Percentiles rank a stretch among this genome's conserved stretches.
phyloP scores from a whole-genome alignment of 1,140 invertebrate genomes.

The Diprion similis region DNA sequence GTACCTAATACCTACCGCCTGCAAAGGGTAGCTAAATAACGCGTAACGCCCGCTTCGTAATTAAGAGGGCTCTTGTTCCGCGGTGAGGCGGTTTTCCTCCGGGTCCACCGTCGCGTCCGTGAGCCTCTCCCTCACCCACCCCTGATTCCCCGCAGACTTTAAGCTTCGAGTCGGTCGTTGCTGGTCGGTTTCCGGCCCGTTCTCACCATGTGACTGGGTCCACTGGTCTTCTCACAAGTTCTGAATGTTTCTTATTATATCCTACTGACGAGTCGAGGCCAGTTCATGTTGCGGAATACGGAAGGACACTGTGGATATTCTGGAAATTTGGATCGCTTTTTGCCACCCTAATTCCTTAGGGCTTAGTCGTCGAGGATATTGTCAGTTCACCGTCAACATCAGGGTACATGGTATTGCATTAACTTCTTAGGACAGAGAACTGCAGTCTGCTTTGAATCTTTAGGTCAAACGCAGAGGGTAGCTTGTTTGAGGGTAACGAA shows the following conservation, averaged over 20 bases:
- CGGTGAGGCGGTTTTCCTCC: neutral
- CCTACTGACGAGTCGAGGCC: too few relatives aligned
- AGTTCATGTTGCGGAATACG: too few relatives aligned
- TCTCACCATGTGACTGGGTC: neutral
- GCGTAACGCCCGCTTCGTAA: neutral
- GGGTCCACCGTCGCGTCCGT: neutral
- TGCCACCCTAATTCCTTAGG: neutral
- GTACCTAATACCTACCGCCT: neutral
- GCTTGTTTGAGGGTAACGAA: too few relatives aligned
- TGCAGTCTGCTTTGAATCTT: too few relatives aligned
- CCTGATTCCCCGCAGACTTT: neutral
- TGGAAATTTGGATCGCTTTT: neutral
- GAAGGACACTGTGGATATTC: neutral
- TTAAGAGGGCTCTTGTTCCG: slow-evolving; percentile 12
- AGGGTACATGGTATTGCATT: too few relatives aligned
- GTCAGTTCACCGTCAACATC: too few relatives aligned
- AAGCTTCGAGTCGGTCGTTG: neutral
- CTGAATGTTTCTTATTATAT: too few relatives aligned
- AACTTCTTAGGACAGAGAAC: too few relatives aligned
- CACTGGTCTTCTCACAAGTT: too few relatives aligned
- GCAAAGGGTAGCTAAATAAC: slow-evolving; percentile 5
- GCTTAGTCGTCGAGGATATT: too few relatives aligned
- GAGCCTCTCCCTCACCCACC: too few relatives aligned
- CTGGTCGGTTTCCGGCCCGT: neutral
- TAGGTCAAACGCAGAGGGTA: too few relatives aligned